Percentiles rank a stretch among this genome's conserved stretches.
These are phyloP conservation scores for cat (Felis catus) DNA, from an alignment of 2,113 vertebrate species.

Conservation along the genomic window DNA sequence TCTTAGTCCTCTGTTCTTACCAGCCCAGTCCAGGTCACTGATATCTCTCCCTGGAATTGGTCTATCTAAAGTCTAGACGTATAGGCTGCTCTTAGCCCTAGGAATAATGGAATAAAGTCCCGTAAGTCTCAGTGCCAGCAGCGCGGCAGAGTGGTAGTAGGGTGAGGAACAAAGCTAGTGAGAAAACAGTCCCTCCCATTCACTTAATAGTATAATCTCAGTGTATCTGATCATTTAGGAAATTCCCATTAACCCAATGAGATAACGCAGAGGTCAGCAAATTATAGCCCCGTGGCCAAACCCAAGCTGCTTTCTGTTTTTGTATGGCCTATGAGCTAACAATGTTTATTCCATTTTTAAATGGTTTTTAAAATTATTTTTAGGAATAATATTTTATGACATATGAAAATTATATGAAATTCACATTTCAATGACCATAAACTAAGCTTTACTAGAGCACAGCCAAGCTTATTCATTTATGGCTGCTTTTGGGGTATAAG, in stretches of 20 bases:
- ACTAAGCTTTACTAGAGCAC: neutral
- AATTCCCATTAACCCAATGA: neutral
- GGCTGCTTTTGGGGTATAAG: neutral
- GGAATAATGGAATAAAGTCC: neutral
- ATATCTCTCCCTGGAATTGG: neutral
- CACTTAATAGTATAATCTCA: neutral
- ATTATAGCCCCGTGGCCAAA: neutral
- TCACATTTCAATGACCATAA: slow-evolving; percentile 30
- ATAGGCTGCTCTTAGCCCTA: neutral
- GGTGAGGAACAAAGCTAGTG: neutral
- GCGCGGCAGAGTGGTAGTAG: neutral
- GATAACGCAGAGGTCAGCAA: neutral
- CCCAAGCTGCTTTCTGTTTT: neutral
- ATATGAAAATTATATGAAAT: slow-evolving; percentile 15
- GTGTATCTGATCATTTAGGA: neutral
- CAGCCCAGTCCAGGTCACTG: neutral
- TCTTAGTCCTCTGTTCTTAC: neutral
- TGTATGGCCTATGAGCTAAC: neutral
- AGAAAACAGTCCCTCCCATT: neutral
- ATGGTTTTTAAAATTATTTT: neutral
- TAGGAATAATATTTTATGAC: neutral
- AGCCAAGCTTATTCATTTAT: neutral
- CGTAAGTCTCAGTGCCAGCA: neutral
- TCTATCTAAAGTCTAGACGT: neutral
- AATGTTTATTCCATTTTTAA: neutral